These are phyloP conservation scores for Ctenopoma multispine DNA, from an alignment of 2,797 vertebrate genomes.

Conservation along the genomic window DNA sequence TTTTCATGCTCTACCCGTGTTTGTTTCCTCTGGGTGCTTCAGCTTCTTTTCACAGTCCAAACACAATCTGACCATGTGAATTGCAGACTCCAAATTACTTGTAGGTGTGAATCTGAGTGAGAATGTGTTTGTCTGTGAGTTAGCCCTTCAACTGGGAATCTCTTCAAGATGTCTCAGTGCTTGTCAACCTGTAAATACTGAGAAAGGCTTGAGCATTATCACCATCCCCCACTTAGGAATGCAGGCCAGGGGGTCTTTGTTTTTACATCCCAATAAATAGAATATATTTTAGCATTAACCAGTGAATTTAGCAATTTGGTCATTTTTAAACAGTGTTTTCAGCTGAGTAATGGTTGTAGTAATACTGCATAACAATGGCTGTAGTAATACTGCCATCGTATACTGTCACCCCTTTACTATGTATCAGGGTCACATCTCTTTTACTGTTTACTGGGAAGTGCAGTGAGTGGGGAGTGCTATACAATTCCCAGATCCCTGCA, in stretches of 20 bases:
- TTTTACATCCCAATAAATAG: background rate
- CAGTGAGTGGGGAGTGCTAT: no score
- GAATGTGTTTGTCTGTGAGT: conserved; percentile 20
- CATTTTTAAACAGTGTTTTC: background rate
- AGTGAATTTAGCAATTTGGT: background rate
- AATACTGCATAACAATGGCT: background rate
- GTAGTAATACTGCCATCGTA: background rate
- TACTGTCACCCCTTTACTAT: no score
- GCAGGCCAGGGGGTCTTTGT: background rate
- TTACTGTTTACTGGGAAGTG: background rate
- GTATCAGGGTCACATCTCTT: background rate
- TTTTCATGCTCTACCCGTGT: background rate
- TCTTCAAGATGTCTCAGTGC: conserved; percentile 1
- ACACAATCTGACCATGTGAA: conserved; percentile 31
- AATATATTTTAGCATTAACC: background rate
- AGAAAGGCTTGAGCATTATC: background rate
- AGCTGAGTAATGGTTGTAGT: no score
- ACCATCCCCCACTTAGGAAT: background rate
- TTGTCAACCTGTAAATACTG: background rate
- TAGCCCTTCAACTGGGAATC: conserved; percentile 1
- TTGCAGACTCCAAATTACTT: conserved; percentile 2
- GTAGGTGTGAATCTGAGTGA: conserved; percentile 27
- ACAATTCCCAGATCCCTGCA: no score
- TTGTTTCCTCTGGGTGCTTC: conserved; percentile 5
- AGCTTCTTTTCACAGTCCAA: conserved; percentile 29